Evolutionary conservation across 2,113 vertebrate genomes (phyloP).

Genomic region (Tychaedon coryphoeus): DNA sequence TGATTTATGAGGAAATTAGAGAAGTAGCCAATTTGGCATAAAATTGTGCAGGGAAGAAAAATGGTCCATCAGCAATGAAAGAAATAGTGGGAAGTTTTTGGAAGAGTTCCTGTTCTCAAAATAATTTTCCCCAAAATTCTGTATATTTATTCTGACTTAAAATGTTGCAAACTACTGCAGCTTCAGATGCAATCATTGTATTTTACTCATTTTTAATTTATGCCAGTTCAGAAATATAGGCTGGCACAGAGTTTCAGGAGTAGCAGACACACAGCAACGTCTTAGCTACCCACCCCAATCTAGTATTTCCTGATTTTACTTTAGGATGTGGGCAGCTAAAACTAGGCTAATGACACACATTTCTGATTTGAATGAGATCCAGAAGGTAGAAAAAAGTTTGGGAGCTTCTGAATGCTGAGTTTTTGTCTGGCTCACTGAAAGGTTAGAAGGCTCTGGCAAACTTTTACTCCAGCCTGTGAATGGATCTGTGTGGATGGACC

Average conservation of each 20-base stretch:
- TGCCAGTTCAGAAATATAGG: neutral
- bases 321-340: neutral
- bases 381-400: neutral
- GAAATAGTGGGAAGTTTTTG: slow-evolving; percentile 20
- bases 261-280: neutral
- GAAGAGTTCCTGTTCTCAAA: neutral
- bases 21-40: slow-evolving; percentile 9
- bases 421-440: neutral
- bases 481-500: neutral
- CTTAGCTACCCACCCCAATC: neutral
- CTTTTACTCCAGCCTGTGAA: neutral
- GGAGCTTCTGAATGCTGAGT: neutral
- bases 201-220: neutral
- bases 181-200: neutral
- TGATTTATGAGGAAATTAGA: slow-evolving; percentile 27
- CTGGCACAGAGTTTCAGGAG: neutral
- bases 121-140: neutral
- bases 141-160: neutral
- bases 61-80: neutral
- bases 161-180: neutral
- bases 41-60: slow-evolving; percentile 4
- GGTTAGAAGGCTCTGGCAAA: neutral
- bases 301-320: neutral
- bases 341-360: neutral
- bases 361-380: neutral